A percentile compares a stretch with the other conserved stretches of the same genome.
Conservation (phyloP, 2,113 vertebrate genomes). For the Lichenostomus cassidix region DNA sequence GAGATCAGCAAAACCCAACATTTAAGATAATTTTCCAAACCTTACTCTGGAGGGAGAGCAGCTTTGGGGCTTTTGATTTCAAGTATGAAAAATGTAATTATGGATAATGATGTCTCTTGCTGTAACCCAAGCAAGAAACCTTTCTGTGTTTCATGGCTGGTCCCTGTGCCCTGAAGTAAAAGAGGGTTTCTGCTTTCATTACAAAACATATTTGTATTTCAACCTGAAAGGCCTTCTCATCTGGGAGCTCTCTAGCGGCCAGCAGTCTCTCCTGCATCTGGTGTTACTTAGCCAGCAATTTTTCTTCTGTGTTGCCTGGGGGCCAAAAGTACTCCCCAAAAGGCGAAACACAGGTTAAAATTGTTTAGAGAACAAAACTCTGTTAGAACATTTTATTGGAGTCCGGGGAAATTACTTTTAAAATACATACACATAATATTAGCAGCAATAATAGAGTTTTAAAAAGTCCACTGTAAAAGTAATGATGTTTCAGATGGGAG, state of each 20-base stretch:
- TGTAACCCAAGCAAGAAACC: background rate
- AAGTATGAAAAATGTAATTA: background rate
- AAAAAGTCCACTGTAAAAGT: background rate
- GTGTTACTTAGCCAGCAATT: slow-evolving; percentile 50
- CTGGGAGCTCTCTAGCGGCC: slow-evolving; percentile 48
- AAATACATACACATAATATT: slow-evolving; percentile 27
- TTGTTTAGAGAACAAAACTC: slow-evolving; percentile 41
- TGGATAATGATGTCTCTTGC: background rate
- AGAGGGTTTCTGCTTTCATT: slow-evolving; percentile 36
- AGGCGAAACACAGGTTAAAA: background rate
- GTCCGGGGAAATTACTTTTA: slow-evolving; percentile 51
- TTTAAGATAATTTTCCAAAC: background rate
- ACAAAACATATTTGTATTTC: slow-evolving; percentile 15
- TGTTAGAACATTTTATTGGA: slow-evolving; percentile 3
- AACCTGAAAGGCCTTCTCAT: slow-evolving; percentile 1
- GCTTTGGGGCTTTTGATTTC: background rate
- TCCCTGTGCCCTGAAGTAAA: background rate
- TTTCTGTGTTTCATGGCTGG: background rate
- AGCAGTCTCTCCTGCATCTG: slow-evolving; percentile 43
- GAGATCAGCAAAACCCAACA: background rate
- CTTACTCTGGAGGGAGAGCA: background rate
- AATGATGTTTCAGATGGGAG: background rate
- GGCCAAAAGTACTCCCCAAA: background rate
- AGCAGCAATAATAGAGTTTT: slow-evolving; percentile 32
- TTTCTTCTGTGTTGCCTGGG: background rate